Conservation (phyloP, 2,797 vertebrate species). For the Sebastes elongatus region DNA sequence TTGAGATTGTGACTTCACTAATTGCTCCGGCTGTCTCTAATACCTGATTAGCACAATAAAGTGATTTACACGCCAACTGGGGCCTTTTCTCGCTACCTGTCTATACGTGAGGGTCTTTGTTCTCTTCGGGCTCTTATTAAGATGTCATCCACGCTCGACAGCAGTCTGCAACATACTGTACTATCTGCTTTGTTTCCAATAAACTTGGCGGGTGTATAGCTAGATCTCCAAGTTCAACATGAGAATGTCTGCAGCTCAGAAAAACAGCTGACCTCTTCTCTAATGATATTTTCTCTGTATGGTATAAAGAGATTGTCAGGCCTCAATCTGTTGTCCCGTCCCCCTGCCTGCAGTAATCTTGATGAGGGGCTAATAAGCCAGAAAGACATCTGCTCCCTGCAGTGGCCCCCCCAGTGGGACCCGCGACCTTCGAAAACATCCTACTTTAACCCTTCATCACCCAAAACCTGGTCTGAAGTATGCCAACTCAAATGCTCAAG, state of each 20-base stretch:
- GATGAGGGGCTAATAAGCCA: conserved; percentile 65
- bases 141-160: neutral
- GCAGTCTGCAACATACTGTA: neutral
- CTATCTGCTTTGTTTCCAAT: neutral
- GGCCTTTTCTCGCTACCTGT: neutral
- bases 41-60: conserved; percentile 54
- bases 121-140: conserved; percentile 1
- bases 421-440: conserved; percentile 49
- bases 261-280: conserved; percentile 19
- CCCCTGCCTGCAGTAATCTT: conserved; percentile 57
- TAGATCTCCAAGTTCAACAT: neutral
- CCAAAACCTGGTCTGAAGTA: conserved; percentile 43
- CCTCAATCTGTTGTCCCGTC: conserved; percentile 43
- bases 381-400: conserved; percentile 35
- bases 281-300: conserved; percentile 56
- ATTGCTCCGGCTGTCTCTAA: conserved; percentile 45
- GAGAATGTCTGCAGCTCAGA: neutral
- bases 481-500: conserved; percentile 58
- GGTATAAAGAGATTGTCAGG: conserved; percentile 41
- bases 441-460: conserved; percentile 57
- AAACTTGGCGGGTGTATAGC: neutral
- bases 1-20: conserved; percentile 46
- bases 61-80: conserved; percentile 39
- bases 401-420: conserved; percentile 27
- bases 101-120: neutral